phyloP scores from a whole-genome alignment of 2,113 vertebrate species.

The Muscicapa adusta region DNA sequence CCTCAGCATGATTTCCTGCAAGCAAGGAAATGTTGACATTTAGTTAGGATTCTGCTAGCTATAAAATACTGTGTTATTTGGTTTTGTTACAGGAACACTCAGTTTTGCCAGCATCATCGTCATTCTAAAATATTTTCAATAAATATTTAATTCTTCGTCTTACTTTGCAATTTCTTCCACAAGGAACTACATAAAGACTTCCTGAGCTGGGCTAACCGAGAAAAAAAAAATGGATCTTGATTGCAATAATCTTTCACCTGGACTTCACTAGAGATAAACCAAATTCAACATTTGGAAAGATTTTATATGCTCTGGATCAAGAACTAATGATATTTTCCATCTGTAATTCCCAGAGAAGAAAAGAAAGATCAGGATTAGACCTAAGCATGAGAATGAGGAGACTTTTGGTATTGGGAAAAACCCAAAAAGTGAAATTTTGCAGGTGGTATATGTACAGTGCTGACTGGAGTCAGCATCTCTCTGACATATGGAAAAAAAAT shows the following conservation, averaged over 20 bases:
- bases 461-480: background rate
- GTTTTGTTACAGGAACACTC: background rate
- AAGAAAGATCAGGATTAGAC: background rate
- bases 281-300: background rate
- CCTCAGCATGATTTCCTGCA: background rate
- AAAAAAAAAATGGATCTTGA: background rate
- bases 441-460: background rate
- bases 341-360: background rate
- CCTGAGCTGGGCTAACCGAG: background rate
- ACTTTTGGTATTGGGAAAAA: background rate
- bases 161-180: background rate
- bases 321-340: background rate
- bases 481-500: background rate
- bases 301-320: background rate
- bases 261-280: background rate
- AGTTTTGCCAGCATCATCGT: background rate
- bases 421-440: background rate
- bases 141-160: background rate
- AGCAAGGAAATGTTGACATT: background rate
- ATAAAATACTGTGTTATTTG: background rate
- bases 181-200: background rate
- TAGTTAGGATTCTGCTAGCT: background rate
- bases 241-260: background rate
- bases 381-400: background rate
- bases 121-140: background rate